Base-by-base conservation (phyloP, 2,888 invertebrate genomes). In the Phortica okadai region DNA sequence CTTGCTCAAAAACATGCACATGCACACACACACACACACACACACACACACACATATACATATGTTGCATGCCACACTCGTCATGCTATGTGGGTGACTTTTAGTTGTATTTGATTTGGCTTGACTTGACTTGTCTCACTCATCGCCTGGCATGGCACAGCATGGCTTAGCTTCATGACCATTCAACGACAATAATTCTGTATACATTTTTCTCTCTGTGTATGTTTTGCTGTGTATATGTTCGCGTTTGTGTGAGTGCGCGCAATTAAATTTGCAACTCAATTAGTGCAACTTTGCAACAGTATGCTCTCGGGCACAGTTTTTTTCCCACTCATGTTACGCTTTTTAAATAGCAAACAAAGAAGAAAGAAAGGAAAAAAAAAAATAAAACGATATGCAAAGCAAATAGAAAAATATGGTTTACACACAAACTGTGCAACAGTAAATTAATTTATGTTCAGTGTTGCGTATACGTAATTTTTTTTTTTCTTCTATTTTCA, bases 191-290 rank as follows among this genome's bases (percentile, higher is more conserved):
- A 21, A 62, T 16, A 45, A 44, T 41, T 69, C 3, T 4, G 6
- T 45, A 16, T 69, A 69, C 41, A 58, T 44, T 25, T 69, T 44
- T 16, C 25, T 45, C 42, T 25, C 7, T 25, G n/a, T 25, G 21
- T 62, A 21, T 10, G 7, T 21, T 59, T 67, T n/a, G 21, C 45
- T 44, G 66, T 41, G 14, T 66, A 16, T 44, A 66, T 33, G 64
- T 66, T 41, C n/a, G 42, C 11, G 66, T 45, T 42, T 45, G 50
- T 74, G 42, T 42, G 56, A 33, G 25, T 44, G 54, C 33, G 54
- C 73, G 78, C 82, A 84, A 82, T 86, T 80, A 78, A 76, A 78
- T 79, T 77, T 80, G 78, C 81, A 87, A 84, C 84, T 85, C 79
- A 88, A 85, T 85, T 86, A 84, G 81, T 78, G 76, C 76, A 72